Conservation (phyloP, 2,888 invertebrate species). For the Biston stratarius region DNA sequence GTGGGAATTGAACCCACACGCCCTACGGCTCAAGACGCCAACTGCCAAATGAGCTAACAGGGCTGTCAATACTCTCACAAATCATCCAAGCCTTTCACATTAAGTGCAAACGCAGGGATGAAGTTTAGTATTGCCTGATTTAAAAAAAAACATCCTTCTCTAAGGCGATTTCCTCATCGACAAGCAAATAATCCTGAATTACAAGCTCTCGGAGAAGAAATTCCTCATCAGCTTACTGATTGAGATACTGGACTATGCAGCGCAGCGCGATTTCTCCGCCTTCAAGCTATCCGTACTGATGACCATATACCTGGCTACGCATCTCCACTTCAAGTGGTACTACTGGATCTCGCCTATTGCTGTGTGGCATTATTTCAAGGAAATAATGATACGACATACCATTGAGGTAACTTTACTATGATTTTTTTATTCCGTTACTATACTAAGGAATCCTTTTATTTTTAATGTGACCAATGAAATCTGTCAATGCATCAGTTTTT, state of each 20-base stretch:
- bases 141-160: conserved; percentile 15
- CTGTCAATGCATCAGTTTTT: neutral
- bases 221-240: conserved; percentile 63
- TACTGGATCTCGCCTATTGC: conserved; percentile 69
- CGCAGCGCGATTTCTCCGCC: conserved; percentile 66
- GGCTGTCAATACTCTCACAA: too few relatives aligned
- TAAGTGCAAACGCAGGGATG: too few relatives aligned
- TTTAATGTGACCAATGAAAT: too few relatives aligned
- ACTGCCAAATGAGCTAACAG: too few relatives aligned
- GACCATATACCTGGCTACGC: conserved; percentile 68
- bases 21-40: too few relatives aligned
- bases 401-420: conserved; percentile 61
- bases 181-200: conserved; percentile 65
- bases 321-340: conserved; percentile 72
- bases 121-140: neutral
- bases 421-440: neutral
- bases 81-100: too few relatives aligned
- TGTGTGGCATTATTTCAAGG: conserved; percentile 75
- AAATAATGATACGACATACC: conserved; percentile 73
- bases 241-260: conserved; percentile 71
- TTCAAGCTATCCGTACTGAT: conserved; percentile 67
- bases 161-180: conserved; percentile 64
- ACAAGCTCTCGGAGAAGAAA: conserved; percentile 63
- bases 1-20: too few relatives aligned
- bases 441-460: neutral